Percentiles rank a stretch among this genome's conserved stretches.
Evolutionary conservation across 2,888 invertebrate species (phyloP).

Genomic region (Hermodice carunculata): DNA sequence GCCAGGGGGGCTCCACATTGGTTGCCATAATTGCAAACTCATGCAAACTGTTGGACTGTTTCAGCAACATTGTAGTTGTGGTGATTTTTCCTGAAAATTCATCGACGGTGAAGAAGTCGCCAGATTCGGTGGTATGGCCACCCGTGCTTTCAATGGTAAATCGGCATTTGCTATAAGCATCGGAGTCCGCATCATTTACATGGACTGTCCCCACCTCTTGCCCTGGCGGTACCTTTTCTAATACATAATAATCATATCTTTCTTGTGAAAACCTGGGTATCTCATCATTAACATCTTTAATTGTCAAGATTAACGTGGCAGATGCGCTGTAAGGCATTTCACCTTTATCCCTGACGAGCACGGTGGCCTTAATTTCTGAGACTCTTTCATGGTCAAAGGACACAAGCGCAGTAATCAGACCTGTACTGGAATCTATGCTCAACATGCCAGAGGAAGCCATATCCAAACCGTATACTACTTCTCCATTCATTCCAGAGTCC

Average conservation of each 20-base stretch:
- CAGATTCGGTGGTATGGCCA: no score
- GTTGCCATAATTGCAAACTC: no score
- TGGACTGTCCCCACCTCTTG: conserved; percentile 21
- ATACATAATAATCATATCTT: conserved; percentile 30
- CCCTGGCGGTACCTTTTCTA: conserved; percentile 31
- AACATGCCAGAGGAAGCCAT: conserved; percentile 83
- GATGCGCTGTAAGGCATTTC: conserved; percentile 85
- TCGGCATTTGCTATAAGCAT: no score
- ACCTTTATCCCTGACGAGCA: conserved; percentile 91
- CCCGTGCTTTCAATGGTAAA: no score
- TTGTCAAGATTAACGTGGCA: conserved; percentile 76
- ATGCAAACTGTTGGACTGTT: no score
- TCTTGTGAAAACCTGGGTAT: conserved; percentile 31
- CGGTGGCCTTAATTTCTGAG: conserved; percentile 66
- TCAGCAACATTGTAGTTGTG: no score
- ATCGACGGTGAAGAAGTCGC: no score
- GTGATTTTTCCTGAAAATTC: no score
- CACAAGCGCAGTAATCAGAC: conserved; percentile 40
- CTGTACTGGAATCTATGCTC: conserved; percentile 82
- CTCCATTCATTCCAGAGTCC: conserved; percentile 86
- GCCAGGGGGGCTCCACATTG: no score
- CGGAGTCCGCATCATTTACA: conserved; percentile 13
- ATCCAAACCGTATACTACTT: conserved; percentile 85
- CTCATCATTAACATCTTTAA: conserved; percentile 42
- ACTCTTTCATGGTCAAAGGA: conserved; percentile 69